Conservation (phyloP, 53 echinoderm and acorn worm species). For the Hippasteria phrygiana region DNA sequence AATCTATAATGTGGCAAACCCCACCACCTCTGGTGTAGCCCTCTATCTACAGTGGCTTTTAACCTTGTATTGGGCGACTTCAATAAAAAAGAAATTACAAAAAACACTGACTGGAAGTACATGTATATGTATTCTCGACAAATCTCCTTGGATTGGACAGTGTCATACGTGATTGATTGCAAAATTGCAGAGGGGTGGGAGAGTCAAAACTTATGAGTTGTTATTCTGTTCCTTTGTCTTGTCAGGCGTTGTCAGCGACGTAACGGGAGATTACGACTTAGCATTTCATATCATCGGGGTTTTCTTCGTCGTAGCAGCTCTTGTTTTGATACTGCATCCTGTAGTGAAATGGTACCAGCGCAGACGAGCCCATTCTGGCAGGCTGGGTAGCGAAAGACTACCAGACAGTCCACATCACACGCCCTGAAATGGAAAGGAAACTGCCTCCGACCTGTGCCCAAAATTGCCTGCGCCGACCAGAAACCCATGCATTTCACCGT, state of each 20-base stretch:
- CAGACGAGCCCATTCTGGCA: background rate
- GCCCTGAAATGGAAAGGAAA: no score
- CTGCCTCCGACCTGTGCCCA: no score
- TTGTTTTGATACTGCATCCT: background rate
- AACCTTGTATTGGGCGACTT: no score
- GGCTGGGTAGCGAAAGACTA: no score
- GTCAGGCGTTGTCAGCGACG: constrained; percentile 37
- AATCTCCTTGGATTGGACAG: background rate
- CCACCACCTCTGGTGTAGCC: no score
- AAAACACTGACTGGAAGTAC: no score
- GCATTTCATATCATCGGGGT: constrained; percentile 48
- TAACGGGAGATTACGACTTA: constrained; percentile 14
- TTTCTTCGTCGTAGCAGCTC: constrained; percentile 17
- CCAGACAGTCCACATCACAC: no score
- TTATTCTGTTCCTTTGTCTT: background rate
- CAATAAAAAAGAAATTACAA: background rate
- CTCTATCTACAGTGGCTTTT: no score
- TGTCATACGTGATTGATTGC: background rate
- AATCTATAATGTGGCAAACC: no score
- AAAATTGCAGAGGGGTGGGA: background rate
- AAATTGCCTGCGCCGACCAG: no score
- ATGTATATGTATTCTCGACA: no score
- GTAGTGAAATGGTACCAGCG: background rate
- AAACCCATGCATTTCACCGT: no score
- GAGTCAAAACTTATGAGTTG: background rate